Evolutionary conservation across 2,888 invertebrate genomes (phyloP).

Genomic region (Eristalis arbustorum): DNA sequence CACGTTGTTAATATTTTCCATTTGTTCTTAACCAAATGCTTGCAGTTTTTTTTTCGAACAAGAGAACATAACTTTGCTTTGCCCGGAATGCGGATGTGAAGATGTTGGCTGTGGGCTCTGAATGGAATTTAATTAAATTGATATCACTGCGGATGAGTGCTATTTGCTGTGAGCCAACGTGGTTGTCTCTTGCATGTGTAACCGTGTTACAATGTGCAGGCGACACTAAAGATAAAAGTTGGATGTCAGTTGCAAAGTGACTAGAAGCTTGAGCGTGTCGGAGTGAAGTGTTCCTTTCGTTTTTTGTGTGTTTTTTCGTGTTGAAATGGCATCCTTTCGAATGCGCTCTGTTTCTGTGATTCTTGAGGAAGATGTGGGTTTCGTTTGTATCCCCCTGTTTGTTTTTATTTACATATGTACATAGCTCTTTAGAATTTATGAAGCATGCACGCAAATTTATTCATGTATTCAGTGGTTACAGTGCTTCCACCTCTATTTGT

Average conservation of each 20-base stretch:
- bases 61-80: conserved; percentile 34
- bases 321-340: conserved; percentile 37
- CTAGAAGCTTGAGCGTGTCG: conserved; percentile 6
- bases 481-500: too few relatives aligned
- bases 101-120: not conserved
- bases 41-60: conserved; percentile 14
- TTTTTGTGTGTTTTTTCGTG: not conserved
- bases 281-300: not conserved
- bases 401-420: not conserved
- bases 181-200: conserved; percentile 5
- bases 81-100: conserved; percentile 13
- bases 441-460: too few relatives aligned
- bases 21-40: conserved; percentile 46
- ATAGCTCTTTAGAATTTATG: too few relatives aligned
- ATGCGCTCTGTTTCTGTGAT: conserved; percentile 33
- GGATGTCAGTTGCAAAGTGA: conserved; percentile 13
- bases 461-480: too few relatives aligned
- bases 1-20: conserved; percentile 15
- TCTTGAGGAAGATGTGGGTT: conserved; percentile 47
- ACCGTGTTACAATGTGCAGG: not conserved
- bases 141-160: conserved; percentile 4
- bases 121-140: conserved; percentile 53
- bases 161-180: not conserved
- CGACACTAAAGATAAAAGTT: not conserved
- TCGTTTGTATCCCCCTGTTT: not conserved